Evolutionary conservation across 2,113 vertebrate genomes (phyloP), one percentile per base, ranked within the genome.

Genomic region (Polypterus bichir): DNA sequence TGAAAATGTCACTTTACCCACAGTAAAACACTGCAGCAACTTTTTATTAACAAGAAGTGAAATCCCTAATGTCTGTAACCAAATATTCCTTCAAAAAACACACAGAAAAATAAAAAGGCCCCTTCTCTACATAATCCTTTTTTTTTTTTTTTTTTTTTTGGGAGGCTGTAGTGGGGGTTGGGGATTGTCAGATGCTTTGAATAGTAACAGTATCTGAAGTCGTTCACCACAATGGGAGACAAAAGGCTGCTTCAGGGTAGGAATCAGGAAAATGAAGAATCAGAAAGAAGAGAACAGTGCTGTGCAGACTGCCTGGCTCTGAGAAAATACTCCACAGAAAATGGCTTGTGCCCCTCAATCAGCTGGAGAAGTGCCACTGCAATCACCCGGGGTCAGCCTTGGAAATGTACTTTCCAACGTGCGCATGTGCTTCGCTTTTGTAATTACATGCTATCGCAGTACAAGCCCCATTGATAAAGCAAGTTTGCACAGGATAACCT

Each of bases 191-290:
- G 66, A 71, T 46, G 56, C 59, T 73, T 67, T 51, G 59, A 60
- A 59, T 57, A 3, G 73, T 76, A 76, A 81, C 11, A 57, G 66
- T 71, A 79, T 72, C 73, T 60, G 64, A 65, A 62, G 49, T 62
- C 66, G 69, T 68, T 72, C 69, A 60, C 64, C 67, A 58, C 56
- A 58, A 58, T 58, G 63, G 47, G 54, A 58, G 59, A 45, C 49
- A 57, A 44, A 5, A 7, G 51, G 47, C 51, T 44, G 56, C 56
- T 58, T 58, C 54, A 44, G 64, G 53, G 6, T 61, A 27, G 53
- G 57, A 46, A 48, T 64, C 59, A 62, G 52, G 44, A 9, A 8
- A 55, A 55, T 27, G 10, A 55, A 47, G 64, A 57, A 54, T 58
- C 70, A 68, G 45, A 46, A 54, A 60, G 70, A 66, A 61, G 63